Conservation (phyloP, 1,140 invertebrate species). For the Monomorium pharaonis region DNA sequence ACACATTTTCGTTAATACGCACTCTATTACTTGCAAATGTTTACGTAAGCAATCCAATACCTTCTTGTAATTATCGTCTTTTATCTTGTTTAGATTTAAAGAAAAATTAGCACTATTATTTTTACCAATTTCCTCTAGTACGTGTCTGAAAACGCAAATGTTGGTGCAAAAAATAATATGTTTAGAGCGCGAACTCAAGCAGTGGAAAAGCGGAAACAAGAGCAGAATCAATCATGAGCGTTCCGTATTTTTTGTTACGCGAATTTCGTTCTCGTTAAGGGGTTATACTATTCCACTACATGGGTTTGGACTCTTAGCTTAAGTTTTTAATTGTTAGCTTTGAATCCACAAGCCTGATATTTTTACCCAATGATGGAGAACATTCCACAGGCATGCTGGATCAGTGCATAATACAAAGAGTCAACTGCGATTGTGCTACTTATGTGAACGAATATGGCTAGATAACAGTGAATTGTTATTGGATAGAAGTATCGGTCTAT, state of each 20-base stretch:
- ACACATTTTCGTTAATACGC: background rate
- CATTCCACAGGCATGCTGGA: constrained; percentile 34
- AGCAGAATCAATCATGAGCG: too few species aligned
- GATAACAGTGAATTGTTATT: constrained; percentile 35
- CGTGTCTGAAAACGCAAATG: constrained; percentile 4
- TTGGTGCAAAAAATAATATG: background rate
- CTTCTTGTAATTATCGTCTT: background rate
- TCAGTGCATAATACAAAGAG: constrained; percentile 9
- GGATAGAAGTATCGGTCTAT: background rate
- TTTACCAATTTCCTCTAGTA: constrained; percentile 16
- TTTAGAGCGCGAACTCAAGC: too few species aligned
- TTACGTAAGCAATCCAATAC: constrained; percentile 11
- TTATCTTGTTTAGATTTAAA: background rate
- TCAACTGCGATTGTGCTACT: constrained; percentile 9
- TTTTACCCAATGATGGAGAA: constrained; percentile 26
- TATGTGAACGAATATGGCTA: constrained; percentile 18
- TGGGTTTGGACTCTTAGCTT: too few species aligned
- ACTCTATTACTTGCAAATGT: constrained; percentile 10
- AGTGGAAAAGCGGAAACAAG: too few species aligned
- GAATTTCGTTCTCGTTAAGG: too few species aligned
- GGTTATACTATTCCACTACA: too few species aligned
- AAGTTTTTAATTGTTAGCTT: background rate
- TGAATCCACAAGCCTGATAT: background rate
- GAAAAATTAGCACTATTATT: background rate
- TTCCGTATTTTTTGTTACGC: too few species aligned